Evolutionary conservation across 2,113 vertebrate species (phyloP).

Genomic region (Aix galericulata): DNA sequence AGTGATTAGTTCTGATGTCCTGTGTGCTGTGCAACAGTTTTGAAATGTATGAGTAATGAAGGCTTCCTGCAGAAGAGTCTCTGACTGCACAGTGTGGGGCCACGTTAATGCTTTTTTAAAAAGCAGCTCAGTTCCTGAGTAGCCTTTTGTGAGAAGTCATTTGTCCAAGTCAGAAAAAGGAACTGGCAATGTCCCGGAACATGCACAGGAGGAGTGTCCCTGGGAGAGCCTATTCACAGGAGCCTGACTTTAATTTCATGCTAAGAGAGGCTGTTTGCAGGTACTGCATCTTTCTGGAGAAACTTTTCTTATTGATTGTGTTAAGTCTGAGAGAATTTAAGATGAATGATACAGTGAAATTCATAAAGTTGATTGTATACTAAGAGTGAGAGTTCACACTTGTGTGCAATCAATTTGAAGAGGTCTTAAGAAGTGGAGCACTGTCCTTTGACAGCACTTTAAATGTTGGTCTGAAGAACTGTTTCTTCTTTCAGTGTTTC

Average conservation of each 20-base stretch:
- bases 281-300: conserved; percentile 64
- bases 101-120: conserved; percentile 23
- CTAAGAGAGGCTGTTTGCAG: conserved; percentile 75
- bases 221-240: conserved; percentile 7
- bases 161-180: conserved; percentile 57
- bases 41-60: conserved; percentile 71
- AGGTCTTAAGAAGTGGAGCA: background rate
- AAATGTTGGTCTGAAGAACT: background rate
- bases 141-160: conserved; percentile 59
- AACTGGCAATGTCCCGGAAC: conserved; percentile 66
- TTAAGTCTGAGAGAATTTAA: conserved; percentile 49
- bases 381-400: background rate
- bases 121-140: conserved; percentile 49
- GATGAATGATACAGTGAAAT: conserved; percentile 9
- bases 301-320: conserved; percentile 4
- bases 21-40: conserved; percentile 24
- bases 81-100: conserved; percentile 57
- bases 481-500: conserved; percentile 16
- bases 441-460: background rate
- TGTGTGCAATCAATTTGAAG: conserved; percentile 29
- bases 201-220: conserved; percentile 34
- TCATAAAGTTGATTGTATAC: conserved; percentile 22
- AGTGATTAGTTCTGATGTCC: conserved; percentile 25
- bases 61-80: conserved; percentile 48
- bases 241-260: conserved; percentile 58